Base-by-base conservation (phyloP, 2,888 invertebrate species). In the Gerosis bhagava region DNA sequence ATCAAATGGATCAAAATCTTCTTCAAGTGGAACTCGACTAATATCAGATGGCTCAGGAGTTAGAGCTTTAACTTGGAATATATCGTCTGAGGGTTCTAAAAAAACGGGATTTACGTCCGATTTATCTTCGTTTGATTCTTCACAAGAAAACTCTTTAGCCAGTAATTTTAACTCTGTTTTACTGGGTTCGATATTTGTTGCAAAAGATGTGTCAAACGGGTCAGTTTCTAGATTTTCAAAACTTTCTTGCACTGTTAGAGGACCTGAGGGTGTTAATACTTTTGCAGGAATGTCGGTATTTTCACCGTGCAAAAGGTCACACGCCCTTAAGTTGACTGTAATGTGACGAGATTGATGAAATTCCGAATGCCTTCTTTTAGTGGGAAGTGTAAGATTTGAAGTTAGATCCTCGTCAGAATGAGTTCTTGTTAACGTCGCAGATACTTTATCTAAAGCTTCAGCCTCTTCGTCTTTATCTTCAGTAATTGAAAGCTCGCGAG, bases 161-260 rank as follows among this genome's bases (percentile, higher is more conserved):
- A 96, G 69, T 25, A 95, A 76, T 70, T 94, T 95, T 6, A 96
- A 83, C 73, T 96, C 96, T 1, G 95, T 93, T 76, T 92, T 94
- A 3, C 96, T 94, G 0, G 95, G 96, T 39, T 91, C 84, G 43
- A 95, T 92, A 66, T 94, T 93, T 47, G 88, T 90, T 0, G 95
- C 95, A 61, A 95, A 94, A 0, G 96, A 95, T 0, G 97, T 97
- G 69, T 97, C 97, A 70, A 97, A 97, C 0, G 97, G 97, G 83
- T 96, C 96, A 5, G 82, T 74, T 59, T 93, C 87, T 48, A 87
- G 83, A 37, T 78, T 66, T 16, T 76, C 48, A 10, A 73, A 60
- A 12, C 87, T 81, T 42, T 51, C 31, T 39, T 90, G 80, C 0
- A 92, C 92, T 1, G 70, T 28, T 15, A 49, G 43, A 3, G 70